phyloP scores from a whole-genome alignment of 2,113 vertebrate species.

The Coregonus clupeaformis region DNA sequence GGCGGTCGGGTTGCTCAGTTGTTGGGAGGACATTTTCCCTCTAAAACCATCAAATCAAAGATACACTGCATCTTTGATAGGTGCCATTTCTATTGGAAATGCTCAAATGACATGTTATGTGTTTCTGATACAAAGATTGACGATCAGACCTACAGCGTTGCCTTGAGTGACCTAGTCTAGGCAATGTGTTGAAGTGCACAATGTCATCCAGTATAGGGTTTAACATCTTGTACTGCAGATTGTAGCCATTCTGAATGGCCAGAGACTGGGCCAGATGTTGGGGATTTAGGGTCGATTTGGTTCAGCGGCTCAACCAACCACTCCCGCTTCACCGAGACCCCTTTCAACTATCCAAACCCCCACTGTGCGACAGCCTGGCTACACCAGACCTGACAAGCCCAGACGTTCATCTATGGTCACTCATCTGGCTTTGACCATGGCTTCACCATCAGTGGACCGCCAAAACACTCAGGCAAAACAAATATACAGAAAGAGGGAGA shows the following conservation, averaged over 20 bases:
- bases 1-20: conserved; percentile 23
- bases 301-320: conserved; percentile 14
- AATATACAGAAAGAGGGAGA: neutral
- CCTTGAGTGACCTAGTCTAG: too few relatives aligned
- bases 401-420: neutral
- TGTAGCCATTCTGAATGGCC: neutral
- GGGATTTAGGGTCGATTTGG: conserved; percentile 22
- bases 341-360: neutral
- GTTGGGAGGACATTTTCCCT: conserved; percentile 10
- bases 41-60: neutral
- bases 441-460: too few relatives aligned
- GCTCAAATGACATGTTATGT: too few relatives aligned
- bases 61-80: neutral
- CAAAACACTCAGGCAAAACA: neutral
- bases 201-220: neutral
- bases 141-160: too few relatives aligned
- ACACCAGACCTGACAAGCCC: neutral
- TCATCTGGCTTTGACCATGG: neutral
- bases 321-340: neutral
- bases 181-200: neutral
- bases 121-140: too few relatives aligned
- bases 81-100: too few relatives aligned
- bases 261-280: conserved; percentile 30
- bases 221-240: neutral
- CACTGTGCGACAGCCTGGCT: neutral